Percentiles rank a stretch among this genome's conserved stretches.
These are phyloP conservation scores for Parasteatoda lunata DNA, from an alignment of 2,888 invertebrate genomes.

Conservation along the genomic window DNA sequence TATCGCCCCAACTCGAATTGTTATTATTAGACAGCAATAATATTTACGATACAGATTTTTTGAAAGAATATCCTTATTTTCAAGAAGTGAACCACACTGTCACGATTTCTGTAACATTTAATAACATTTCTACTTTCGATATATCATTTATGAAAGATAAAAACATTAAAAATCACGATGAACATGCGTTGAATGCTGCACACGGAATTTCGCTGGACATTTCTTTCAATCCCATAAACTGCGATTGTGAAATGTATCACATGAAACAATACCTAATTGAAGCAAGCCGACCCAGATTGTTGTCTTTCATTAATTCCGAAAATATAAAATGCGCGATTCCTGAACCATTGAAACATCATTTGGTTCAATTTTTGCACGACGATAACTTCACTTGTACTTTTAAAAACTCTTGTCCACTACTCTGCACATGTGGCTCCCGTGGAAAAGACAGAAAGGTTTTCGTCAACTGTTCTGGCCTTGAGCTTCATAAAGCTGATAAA, in stretches of 20 bases:
- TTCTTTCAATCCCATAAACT: slow-evolving; percentile 38
- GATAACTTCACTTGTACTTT: slow-evolving; percentile 37
- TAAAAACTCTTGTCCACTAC: slow-evolving; percentile 25
- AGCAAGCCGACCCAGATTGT: not conserved
- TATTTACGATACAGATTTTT: slow-evolving; percentile 79
- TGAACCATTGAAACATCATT: not conserved
- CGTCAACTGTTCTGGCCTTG: slow-evolving; percentile 53
- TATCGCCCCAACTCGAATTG: slow-evolving; percentile 81
- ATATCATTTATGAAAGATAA: slow-evolving; percentile 19
- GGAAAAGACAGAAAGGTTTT: slow-evolving; percentile 43
- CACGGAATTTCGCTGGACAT: slow-evolving; percentile 41
- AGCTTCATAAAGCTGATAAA: slow-evolving; percentile 7
- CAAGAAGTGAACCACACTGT: slow-evolving; percentile 52
- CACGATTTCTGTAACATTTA: slow-evolving; percentile 59
- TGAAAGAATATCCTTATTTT: slow-evolving; percentile 72
- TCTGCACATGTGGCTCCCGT: slow-evolving; percentile 46
- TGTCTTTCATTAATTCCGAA: slow-evolving; percentile 13
- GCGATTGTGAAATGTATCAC: slow-evolving; percentile 65
- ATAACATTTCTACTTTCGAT: slow-evolving; percentile 35
- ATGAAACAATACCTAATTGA: slow-evolving; percentile 47
- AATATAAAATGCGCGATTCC: slow-evolving; percentile 33
- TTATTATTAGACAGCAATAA: slow-evolving; percentile 81
- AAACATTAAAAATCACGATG: not conserved
- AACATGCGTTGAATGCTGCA: slow-evolving; percentile 18
- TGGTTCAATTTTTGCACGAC: slow-evolving; percentile 2